Evolutionary conservation across 1,140 invertebrate species (phyloP).

Genomic region (Phocides pigmalion): DNA sequence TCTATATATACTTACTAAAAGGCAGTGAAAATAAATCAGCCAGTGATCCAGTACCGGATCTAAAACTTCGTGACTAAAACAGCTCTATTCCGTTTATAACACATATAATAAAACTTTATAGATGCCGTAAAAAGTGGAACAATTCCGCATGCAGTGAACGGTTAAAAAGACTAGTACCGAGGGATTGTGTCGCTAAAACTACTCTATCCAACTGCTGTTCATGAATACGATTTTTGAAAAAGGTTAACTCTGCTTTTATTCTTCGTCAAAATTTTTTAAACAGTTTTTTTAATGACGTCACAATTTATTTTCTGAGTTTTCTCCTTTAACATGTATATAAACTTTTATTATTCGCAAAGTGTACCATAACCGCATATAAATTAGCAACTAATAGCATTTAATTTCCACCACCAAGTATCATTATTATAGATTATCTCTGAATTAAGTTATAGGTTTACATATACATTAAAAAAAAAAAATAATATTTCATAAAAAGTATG

Average conservation of each 20-base stretch:
- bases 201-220: slow-evolving; percentile 18
- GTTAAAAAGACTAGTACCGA: slow-evolving; percentile 24
- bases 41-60: not conserved
- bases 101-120: slow-evolving; percentile 26
- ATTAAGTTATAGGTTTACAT: too few relatives aligned
- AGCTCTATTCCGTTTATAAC: slow-evolving; percentile 14
- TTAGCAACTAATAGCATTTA: too few relatives aligned
- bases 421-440: too few relatives aligned
- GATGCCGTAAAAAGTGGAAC: slow-evolving; percentile 26
- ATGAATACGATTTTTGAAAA: slow-evolving; percentile 33
- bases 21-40: not conserved
- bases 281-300: not conserved
- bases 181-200: slow-evolving; percentile 28
- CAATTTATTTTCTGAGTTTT: too few relatives aligned
- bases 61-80: slow-evolving; percentile 16
- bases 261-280: not conserved
- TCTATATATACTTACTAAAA: too few relatives aligned
- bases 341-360: too few relatives aligned
- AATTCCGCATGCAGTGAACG: slow-evolving; percentile 17
- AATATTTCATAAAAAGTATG: too few relatives aligned
- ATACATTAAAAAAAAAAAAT: too few relatives aligned
- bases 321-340: too few relatives aligned
- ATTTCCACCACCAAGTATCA: too few relatives aligned
- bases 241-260: not conserved
- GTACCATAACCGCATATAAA: too few relatives aligned